phyloP scores from a whole-genome alignment of 2,797 vertebrate genomes.

The Lerista edwardsae region DNA sequence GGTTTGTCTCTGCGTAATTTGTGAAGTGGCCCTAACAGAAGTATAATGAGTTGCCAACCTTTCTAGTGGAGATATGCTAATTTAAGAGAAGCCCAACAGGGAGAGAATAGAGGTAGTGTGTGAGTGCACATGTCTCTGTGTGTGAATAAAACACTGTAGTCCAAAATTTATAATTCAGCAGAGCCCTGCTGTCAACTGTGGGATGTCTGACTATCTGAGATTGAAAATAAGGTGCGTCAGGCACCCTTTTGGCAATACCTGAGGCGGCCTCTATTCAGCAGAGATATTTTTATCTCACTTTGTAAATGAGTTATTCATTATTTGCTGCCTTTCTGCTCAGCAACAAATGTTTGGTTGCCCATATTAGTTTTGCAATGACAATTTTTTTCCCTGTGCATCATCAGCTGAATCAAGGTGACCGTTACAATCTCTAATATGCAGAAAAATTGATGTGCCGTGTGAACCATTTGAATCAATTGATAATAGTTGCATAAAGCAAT shows the following conservation, averaged over 20 bases:
- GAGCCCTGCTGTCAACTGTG: neutral
- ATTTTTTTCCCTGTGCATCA: constrained; percentile 2
- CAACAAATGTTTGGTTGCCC: constrained; percentile 5
- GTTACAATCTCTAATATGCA: neutral
- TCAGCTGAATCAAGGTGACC: constrained; percentile 4
- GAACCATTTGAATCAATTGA: constrained; percentile 27
- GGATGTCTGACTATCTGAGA: constrained; percentile 9
- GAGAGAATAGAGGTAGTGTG: too few species aligned
- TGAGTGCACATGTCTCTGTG: too few species aligned
- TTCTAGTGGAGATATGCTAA: constrained; percentile 31
- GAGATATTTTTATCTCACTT: neutral
- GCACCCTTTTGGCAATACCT: neutral
- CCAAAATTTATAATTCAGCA: constrained; percentile 50
- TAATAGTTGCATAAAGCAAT: constrained; percentile 41
- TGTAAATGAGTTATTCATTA: constrained; percentile 27
- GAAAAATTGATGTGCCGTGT: neutral
- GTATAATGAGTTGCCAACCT: constrained; percentile 1
- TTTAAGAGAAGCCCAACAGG: neutral
- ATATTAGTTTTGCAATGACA: constrained; percentile 8
- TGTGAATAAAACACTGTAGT: neutral
- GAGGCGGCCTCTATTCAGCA: neutral
- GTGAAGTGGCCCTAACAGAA: too few species aligned
- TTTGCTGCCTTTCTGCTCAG: constrained; percentile 16
- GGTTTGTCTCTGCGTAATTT: too few species aligned
- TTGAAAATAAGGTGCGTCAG: neutral